These are phyloP conservation scores for Adelges cooleyi DNA, from an alignment of 1,140 invertebrate species.

Conservation along the genomic window DNA sequence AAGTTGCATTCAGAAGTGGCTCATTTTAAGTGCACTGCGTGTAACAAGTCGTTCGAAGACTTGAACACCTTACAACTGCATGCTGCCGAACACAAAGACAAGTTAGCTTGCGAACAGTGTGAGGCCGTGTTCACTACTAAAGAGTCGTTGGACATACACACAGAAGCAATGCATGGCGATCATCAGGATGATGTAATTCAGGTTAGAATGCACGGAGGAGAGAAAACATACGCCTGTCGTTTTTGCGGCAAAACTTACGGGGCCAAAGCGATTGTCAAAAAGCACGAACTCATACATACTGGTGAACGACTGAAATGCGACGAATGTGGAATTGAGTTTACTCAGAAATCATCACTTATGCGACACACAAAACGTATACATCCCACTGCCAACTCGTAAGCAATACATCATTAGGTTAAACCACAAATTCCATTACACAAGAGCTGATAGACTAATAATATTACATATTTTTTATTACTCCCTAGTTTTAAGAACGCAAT, in stretches of 20 bases:
- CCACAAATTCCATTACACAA: too few species aligned
- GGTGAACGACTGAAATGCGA: conserved; percentile 33
- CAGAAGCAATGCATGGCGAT: conserved; percentile 22
- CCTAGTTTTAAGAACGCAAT: too few species aligned
- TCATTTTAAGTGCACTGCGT: conserved; percentile 29
- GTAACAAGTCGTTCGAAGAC: conserved; percentile 30
- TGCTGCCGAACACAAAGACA: conserved; percentile 25
- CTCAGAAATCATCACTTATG: conserved; percentile 34
- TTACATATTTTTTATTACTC: too few species aligned
- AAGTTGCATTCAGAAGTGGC: conserved; percentile 28
- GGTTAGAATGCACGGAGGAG: neutral
- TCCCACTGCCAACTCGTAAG: conserved; percentile 2
- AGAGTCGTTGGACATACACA: conserved; percentile 24
- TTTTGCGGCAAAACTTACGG: conserved; percentile 32
- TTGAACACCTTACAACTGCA: conserved; percentile 23
- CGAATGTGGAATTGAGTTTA: conserved; percentile 35
- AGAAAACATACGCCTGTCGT: conserved; percentile 30
- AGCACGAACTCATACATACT: conserved; percentile 33
- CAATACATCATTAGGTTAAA: too few species aligned
- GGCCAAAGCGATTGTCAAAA: conserved; percentile 32
- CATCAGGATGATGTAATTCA: conserved; percentile 6
- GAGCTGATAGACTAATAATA: too few species aligned
- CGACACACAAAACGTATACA: conserved; percentile 35
- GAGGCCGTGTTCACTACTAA: conserved; percentile 26
- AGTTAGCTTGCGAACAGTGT: conserved; percentile 23